Evolutionary conservation across 2,797 vertebrate species (phyloP).

Genomic region (Huso huso): DNA sequence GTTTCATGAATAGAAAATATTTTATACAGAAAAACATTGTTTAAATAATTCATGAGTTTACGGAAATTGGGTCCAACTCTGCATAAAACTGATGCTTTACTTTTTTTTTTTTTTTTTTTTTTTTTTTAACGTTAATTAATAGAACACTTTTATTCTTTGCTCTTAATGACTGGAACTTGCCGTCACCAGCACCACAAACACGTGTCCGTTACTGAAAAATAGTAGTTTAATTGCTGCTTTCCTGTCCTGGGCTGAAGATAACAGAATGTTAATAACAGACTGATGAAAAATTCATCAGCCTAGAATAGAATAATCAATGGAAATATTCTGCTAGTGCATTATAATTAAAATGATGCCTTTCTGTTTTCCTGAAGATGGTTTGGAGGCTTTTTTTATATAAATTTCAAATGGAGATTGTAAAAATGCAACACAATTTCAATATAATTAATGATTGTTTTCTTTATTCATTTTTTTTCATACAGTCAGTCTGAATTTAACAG

Average conservation of each 20-base stretch:
- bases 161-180: slow-evolving; percentile 20
- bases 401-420: slow-evolving; percentile 40
- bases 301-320: slow-evolving; percentile 62
- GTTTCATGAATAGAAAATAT: no score
- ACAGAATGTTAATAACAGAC: slow-evolving; percentile 60
- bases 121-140: slow-evolving; percentile 37
- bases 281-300: slow-evolving; percentile 69
- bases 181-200: slow-evolving; percentile 38
- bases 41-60: no score
- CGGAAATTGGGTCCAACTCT: no score
- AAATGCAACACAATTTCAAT: slow-evolving; percentile 30
- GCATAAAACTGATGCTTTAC: slow-evolving; percentile 20
- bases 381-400: slow-evolving; percentile 16
- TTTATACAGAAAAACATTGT: no score
- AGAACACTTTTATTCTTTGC: slow-evolving; percentile 21
- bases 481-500: no score
- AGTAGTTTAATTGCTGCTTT: slow-evolving; percentile 53
- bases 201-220: slow-evolving; percentile 50
- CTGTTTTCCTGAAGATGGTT: slow-evolving; percentile 55
- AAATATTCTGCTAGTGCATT: slow-evolving; percentile 51
- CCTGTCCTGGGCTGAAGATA: slow-evolving; percentile 41
- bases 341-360: slow-evolving; percentile 62
- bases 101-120: slow-evolving; percentile 29
- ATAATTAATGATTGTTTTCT: slow-evolving; percentile 39
- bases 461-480: no score